Base-by-base conservation (phyloP, 2,113 vertebrate species). In the Noturus placidus region DNA sequence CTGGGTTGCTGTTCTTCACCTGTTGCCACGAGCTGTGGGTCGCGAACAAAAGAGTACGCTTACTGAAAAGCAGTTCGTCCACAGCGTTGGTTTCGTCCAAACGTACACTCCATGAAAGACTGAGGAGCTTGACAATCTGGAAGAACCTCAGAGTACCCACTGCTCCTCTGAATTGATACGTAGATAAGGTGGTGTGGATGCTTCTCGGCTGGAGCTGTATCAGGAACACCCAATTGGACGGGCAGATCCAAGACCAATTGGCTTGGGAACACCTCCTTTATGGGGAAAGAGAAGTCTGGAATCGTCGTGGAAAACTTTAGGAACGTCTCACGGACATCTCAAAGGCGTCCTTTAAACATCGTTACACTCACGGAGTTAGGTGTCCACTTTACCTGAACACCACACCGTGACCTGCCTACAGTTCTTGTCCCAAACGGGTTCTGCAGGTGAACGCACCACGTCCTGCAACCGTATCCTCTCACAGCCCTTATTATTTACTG, bases 401-500 rank as follows among this genome's bases (percentile, higher is more conserved):
- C 17, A 79, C 50, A 19, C 7, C 2, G 7, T 83, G 61, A 83
- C 35, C 80, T 63, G n/a, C 35, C 80, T 63, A 42, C 38, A 35
- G 78, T 25, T 50, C 42, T 56, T 35, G 81, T 87, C 77, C 78
- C 35, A 63, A 83, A 87, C 87, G 4, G 30, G 81, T 82, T 88
- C 56, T 19, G 81, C 87, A 84, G 72, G 82, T 84, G 17, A 70
- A 63, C 77, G 72, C 79, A 5, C 79, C 17, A 42, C 27, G 22
- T 82, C 56, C 80, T 83, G 85, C 57, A 50, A 56, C 30, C 13
- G 59, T 27, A 69, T 80, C 85, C 76, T 5, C 30, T 35, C 59
- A 85, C 25, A 80, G 61, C 85, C 77, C 69, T 85, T 76, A 85
- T 52, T 85, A 76, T 42, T 15, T 3, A 15, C 69, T 54, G 85